Evolutionary conservation across 2,113 vertebrate genomes (phyloP).

Genomic region (Lepidothrix coronata): DNA sequence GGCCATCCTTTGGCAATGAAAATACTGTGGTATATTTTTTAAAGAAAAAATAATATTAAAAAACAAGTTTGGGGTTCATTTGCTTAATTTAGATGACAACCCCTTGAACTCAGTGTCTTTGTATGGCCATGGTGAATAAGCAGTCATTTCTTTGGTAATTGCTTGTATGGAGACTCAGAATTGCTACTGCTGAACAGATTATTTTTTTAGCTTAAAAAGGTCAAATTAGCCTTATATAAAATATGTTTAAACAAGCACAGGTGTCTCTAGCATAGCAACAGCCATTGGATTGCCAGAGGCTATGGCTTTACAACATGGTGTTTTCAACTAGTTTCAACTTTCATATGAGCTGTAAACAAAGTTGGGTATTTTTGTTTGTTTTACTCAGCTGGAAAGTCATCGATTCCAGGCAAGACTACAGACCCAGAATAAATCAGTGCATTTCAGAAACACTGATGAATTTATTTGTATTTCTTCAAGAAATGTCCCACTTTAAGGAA

Average conservation of each 20-base stretch:
- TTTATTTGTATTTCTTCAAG: constrained; percentile 88
- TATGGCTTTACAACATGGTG: background rate
- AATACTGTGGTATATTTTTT: background rate
- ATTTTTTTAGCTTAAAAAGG: background rate
- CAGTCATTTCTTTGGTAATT: background rate
- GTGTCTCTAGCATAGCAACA: background rate
- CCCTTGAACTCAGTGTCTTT: background rate
- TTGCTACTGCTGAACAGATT: background rate
- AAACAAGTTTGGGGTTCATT: background rate
- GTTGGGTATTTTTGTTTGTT: constrained; percentile 19
- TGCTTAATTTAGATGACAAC: background rate
- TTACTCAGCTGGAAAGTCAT: constrained; percentile 86
- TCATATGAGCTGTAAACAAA: background rate
- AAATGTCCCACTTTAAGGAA: constrained; percentile 93
- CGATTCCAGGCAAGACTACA: constrained; percentile 80
- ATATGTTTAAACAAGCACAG: background rate
- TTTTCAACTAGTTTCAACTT: background rate
- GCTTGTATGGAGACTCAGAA: background rate
- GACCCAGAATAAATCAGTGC: constrained; percentile 79
- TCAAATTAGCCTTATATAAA: background rate
- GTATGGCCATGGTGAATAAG: background rate
- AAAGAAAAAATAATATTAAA: background rate
- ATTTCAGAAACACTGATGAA: constrained; percentile 85
- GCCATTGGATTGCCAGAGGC: background rate
- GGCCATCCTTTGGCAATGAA: background rate